phyloP scores from a whole-genome alignment of 2,888 invertebrate genomes.

The Pinctada fucata region DNA sequence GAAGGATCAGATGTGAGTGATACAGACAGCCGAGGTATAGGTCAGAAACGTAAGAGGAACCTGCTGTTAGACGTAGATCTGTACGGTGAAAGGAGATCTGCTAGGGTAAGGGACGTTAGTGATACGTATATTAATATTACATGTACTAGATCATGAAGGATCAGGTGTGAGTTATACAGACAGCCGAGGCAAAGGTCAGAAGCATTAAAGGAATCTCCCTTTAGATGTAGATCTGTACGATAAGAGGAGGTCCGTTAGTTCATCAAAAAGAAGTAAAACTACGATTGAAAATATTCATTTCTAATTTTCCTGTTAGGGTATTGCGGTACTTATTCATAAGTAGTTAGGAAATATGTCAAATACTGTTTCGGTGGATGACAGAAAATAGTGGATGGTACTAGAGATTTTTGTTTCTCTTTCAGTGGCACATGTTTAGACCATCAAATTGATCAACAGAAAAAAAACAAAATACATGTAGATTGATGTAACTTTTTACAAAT shows the following conservation, averaged over 20 bases:
- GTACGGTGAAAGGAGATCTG: slow-evolving; percentile 67
- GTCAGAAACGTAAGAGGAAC: slow-evolving; percentile 48
- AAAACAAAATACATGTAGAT: too few relatives aligned
- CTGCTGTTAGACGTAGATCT: slow-evolving; percentile 44
- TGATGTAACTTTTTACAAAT: too few relatives aligned
- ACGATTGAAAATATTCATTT: neutral
- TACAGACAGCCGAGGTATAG: slow-evolving; percentile 34
- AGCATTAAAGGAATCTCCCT: slow-evolving; percentile 46
- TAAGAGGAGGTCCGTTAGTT: slow-evolving; percentile 72
- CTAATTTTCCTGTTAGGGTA: neutral
- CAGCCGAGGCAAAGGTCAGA: slow-evolving; percentile 37
- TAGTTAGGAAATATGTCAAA: too few relatives aligned
- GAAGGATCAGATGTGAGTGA: slow-evolving; percentile 9
- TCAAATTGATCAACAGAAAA: neutral
- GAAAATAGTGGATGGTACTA: too few relatives aligned
- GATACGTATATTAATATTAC: too few relatives aligned
- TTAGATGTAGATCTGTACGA: slow-evolving; percentile 46
- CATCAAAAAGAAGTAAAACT: slow-evolving; percentile 34
- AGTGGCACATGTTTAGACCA: too few relatives aligned
- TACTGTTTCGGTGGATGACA: too few relatives aligned
- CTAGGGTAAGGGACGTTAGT: slow-evolving; percentile 60
- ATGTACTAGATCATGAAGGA: too few relatives aligned
- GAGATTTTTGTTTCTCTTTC: too few relatives aligned
- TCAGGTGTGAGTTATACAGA: too few relatives aligned
- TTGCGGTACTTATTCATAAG: too few relatives aligned